A percentile compares a stretch with the other conserved stretches of the same genome.
Conservation (phyloP, 2,888 invertebrate species). For the Hyppa rectilinea region DNA sequence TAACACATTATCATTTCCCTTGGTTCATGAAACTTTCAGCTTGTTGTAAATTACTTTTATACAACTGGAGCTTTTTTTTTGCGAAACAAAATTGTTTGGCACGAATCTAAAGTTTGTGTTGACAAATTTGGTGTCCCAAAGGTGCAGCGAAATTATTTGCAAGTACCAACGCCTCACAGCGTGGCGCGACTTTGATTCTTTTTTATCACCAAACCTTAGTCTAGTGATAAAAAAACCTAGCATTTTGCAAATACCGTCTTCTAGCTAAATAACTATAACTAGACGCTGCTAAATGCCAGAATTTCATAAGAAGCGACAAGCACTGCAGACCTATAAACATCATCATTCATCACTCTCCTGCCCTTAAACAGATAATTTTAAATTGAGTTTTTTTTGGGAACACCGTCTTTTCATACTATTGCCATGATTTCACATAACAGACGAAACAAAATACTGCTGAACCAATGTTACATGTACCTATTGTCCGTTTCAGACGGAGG, state of each 20-base stretch:
- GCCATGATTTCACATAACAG: background rate
- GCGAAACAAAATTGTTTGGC: slow-evolving; percentile 23
- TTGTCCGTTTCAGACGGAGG: background rate
- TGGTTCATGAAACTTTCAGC: slow-evolving; percentile 24
- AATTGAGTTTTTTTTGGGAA: background rate
- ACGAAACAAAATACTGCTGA: background rate
- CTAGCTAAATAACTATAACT: no score
- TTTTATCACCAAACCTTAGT: background rate
- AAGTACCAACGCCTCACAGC: no score
- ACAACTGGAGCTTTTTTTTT: slow-evolving; percentile 20
- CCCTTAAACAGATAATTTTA: no score
- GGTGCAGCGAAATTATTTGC: slow-evolving; percentile 19
- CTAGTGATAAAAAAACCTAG: no score
- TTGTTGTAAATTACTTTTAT: slow-evolving; percentile 20
- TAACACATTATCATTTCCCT: slow-evolving; percentile 11
- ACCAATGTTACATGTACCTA: background rate
- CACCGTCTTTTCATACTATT: background rate
- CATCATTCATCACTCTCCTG: no score
- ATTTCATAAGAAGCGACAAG: background rate
- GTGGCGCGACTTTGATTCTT: background rate
- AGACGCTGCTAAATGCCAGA: no score
- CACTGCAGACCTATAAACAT: background rate
- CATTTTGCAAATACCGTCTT: background rate
- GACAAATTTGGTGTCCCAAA: slow-evolving; percentile 31
- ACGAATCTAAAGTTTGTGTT: slow-evolving; percentile 17